phyloP scores from a whole-genome alignment of 30 jellyfish, hydroid and myxozoan genomes.

The Morbakka virulenta region DNA sequence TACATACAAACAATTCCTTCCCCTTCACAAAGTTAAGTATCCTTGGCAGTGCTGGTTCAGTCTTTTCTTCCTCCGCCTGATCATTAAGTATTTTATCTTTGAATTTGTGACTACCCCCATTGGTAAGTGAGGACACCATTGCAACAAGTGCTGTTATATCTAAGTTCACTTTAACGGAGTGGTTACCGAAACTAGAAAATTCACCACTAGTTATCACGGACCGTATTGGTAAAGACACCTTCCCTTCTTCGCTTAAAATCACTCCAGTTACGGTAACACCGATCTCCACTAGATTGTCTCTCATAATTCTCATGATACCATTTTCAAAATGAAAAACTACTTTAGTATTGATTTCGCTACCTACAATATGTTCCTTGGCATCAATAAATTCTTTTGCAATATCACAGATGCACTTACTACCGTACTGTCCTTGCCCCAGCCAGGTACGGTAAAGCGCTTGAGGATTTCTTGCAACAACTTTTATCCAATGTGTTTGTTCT shows the following conservation, averaged over 20 bases:
- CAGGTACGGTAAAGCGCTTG: constrained; percentile 62
- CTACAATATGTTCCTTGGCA: constrained; percentile 44
- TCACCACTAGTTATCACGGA: no score
- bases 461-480: constrained; percentile 84
- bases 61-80: constrained; percentile 78
- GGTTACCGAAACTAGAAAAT: constrained; percentile 6
- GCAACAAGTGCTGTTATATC: constrained; percentile 82
- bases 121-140: constrained; percentile 70
- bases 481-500: constrained; percentile 69
- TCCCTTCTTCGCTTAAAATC: no score
- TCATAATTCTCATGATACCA: constrained; percentile 71
- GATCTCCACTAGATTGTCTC: constrained; percentile 43
- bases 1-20: constrained; percentile 62
- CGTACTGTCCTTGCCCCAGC: constrained; percentile 89
- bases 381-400: constrained; percentile 60
- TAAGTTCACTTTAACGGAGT: constrained; percentile 46
- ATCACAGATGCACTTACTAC: constrained; percentile 62
- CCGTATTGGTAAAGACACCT: no score
- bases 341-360: constrained; percentile 41
- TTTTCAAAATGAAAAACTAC: constrained; percentile 56
- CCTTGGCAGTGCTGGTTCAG: constrained; percentile 59
- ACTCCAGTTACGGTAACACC: constrained; percentile 51
- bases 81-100: constrained; percentile 47
- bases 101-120: constrained; percentile 54
- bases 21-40: constrained; percentile 39